phyloP scores from a whole-genome alignment of 2,888 invertebrate species.

The Meliscaeva auricollis region DNA sequence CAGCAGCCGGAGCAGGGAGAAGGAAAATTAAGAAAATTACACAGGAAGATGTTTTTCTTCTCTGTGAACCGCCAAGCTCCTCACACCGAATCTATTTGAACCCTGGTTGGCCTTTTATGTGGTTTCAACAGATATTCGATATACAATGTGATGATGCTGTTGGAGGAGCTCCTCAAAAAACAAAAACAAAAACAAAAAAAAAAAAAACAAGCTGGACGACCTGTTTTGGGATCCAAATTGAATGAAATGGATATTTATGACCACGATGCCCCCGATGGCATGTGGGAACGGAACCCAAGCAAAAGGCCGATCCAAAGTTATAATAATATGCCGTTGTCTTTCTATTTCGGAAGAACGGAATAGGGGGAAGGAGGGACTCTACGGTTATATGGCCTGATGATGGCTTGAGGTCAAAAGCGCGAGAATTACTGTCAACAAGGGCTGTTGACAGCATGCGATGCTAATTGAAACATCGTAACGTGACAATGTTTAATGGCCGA shows the following conservation, averaged over 20 bases:
- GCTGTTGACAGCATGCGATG: conserved; percentile 67
- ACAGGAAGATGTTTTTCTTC: conserved; percentile 68
- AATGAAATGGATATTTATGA: conserved; percentile 75
- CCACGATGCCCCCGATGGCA: conserved; percentile 48
- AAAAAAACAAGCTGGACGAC: conserved; percentile 53
- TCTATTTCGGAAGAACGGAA: background rate
- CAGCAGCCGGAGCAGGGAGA: conserved; percentile 13
- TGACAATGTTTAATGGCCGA: conserved; percentile 38
- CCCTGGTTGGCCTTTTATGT: conserved; percentile 64
- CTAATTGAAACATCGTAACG: conserved; percentile 72
- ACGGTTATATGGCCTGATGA: conserved; percentile 37
- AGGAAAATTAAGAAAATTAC: conserved; percentile 75
- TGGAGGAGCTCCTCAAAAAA: conserved; percentile 8
- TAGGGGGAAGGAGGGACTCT: conserved; percentile 18
- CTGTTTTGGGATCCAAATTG: conserved; percentile 73
- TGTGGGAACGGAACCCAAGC: conserved; percentile 62
- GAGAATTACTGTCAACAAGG: conserved; percentile 69
- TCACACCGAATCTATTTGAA: conserved; percentile 74
- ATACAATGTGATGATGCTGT: conserved; percentile 17
- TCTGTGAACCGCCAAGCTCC: conserved; percentile 49
- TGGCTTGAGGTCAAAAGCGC: conserved; percentile 68
- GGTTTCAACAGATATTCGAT: conserved; percentile 45
- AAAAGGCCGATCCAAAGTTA: conserved; percentile 15
- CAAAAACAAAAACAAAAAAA: background rate
- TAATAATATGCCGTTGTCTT: conserved; percentile 30